Percentiles rank a stretch among this genome's conserved stretches.
These are phyloP conservation scores for Orchesella cincta DNA, from an alignment of 1,140 invertebrate species.

Conservation along the genomic window DNA sequence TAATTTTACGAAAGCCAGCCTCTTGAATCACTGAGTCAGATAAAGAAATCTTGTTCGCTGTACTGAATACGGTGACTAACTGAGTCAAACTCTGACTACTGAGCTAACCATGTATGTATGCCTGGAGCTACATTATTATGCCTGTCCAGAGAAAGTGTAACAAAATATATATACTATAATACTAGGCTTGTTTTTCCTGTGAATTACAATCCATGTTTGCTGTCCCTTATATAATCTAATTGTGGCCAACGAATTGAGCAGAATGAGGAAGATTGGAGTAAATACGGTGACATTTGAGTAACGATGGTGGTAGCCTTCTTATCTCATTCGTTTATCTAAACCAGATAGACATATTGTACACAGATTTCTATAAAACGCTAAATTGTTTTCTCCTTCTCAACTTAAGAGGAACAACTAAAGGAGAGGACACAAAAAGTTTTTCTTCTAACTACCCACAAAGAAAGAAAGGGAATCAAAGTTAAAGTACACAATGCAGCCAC, in stretches of 20 bases:
- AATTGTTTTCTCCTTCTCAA: constrained; percentile 7
- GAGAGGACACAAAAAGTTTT: background rate
- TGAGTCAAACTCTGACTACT: no score
- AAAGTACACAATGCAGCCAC: constrained; percentile 11
- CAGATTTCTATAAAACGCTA: background rate
- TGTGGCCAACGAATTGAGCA: background rate
- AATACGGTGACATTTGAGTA: background rate
- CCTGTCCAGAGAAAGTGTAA: no score
- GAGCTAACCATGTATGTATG: no score
- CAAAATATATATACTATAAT: no score
- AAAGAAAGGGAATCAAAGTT: constrained; percentile 1
- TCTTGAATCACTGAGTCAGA: background rate
- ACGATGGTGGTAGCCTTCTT: background rate
- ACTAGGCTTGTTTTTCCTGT: no score
- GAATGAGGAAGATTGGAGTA: background rate
- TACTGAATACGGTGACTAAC: no score
- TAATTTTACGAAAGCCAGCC: background rate
- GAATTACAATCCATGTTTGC: background rate
- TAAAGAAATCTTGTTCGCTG: no score
- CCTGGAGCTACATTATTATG: no score
- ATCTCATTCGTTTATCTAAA: background rate
- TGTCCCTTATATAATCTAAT: background rate
- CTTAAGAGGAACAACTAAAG: background rate
- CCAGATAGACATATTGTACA: no score
- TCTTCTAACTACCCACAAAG: background rate